phyloP scores from a whole-genome alignment of 2,797 vertebrate species.

The Selene dorsalis region DNA sequence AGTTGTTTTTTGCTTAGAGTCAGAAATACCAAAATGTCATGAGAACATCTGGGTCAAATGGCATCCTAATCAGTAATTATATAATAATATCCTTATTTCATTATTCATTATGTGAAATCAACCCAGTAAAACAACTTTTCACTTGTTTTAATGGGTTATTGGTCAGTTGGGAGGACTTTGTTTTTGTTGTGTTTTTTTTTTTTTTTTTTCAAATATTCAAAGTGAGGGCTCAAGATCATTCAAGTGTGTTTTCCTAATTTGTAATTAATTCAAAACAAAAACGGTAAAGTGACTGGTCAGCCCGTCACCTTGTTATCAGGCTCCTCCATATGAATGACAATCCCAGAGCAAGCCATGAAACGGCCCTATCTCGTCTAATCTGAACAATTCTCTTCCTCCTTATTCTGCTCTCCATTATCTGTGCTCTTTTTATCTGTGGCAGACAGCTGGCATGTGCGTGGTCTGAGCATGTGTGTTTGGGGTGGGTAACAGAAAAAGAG shows the following conservation, averaged over 20 bases:
- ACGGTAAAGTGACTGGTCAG: constrained; percentile 23
- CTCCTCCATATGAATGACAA: constrained; percentile 33
- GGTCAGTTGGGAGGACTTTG: background rate
- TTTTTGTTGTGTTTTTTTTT: background rate
- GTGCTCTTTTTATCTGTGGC: constrained; percentile 44
- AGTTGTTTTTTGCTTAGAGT: background rate
- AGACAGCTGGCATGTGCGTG: constrained; percentile 39
- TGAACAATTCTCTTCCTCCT: constrained; percentile 29
- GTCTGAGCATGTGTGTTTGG: constrained; percentile 20
- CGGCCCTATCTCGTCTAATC: constrained; percentile 42
- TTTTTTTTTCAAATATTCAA: background rate
- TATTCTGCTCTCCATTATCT: constrained; percentile 41
- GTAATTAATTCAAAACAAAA: constrained; percentile 20
- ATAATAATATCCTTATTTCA: background rate
- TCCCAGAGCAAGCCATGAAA: constrained; percentile 31
- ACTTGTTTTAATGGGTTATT: background rate
- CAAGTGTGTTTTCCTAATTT: constrained; percentile 4
- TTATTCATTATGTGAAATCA: background rate
- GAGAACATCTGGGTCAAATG: background rate
- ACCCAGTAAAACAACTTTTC: background rate
- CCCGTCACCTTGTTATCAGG: constrained; percentile 14
- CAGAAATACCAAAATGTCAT: constrained; percentile 1
- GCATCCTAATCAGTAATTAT: background rate
- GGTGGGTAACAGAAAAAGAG: constrained; percentile 4
- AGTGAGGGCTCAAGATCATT: background rate